Percentiles rank a stretch among this genome's conserved stretches.
Evolutionary conservation across 2,888 invertebrate genomes (phyloP).

Genomic region (Heteropelma amictum): DNA sequence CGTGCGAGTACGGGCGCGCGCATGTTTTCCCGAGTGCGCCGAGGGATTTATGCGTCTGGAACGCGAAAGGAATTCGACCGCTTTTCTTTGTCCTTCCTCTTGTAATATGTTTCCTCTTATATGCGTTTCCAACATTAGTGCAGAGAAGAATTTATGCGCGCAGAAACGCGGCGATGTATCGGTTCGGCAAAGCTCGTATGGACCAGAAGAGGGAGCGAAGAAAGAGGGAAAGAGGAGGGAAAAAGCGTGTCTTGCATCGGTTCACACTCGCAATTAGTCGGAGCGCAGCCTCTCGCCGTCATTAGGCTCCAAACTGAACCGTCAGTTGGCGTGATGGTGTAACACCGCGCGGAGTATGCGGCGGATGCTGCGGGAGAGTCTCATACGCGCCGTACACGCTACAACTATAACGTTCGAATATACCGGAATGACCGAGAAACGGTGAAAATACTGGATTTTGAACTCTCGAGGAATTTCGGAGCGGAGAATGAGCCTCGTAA

Average conservation of each 20-base stretch:
- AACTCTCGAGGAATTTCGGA: slow-evolving; percentile 45
- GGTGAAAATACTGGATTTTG: slow-evolving; percentile 42
- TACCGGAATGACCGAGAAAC: slow-evolving; percentile 21
- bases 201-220: not conserved
- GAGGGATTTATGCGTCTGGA: slow-evolving; percentile 74
- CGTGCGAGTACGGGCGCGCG: too few relatives aligned
- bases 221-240: not conserved
- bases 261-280: slow-evolving; percentile 52
- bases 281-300: slow-evolving; percentile 44
- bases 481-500: slow-evolving; percentile 20
- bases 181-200: not conserved
- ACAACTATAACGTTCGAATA: too few relatives aligned
- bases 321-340: not conserved
- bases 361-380: not conserved
- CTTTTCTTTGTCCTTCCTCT: slow-evolving; percentile 63
- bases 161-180: not conserved
- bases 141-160: not conserved
- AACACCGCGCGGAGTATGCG: slow-evolving; percentile 1
- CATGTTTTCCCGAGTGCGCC: slow-evolving; percentile 52
- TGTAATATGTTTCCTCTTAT: slow-evolving; percentile 29
- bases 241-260: slow-evolving; percentile 37
- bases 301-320: slow-evolving; percentile 48
- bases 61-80: slow-evolving; percentile 63
- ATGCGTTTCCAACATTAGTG: slow-evolving; percentile 23
- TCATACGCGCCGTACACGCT: too few relatives aligned